phyloP scores from a whole-genome alignment of 2,888 invertebrate genomes.

The Lottia gigantea region DNA sequence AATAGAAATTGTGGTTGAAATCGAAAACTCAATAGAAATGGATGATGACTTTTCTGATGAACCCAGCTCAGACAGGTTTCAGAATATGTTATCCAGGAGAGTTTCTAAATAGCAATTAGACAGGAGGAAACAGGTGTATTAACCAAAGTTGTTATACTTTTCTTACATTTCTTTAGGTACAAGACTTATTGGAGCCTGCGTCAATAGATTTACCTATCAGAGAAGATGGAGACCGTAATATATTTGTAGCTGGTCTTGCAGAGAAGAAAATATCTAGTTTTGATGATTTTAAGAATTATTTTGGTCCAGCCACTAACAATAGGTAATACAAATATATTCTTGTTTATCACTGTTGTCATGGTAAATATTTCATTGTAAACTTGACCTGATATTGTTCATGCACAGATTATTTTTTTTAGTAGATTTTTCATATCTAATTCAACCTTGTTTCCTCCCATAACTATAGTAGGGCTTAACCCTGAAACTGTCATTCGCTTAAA shows the following conservation, averaged over 20 bases:
- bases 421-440: too few relatives aligned
- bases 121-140: neutral
- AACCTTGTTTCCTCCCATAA: too few relatives aligned
- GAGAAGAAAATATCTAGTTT: constrained; percentile 52
- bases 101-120: neutral
- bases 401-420: too few relatives aligned
- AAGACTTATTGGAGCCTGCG: constrained; percentile 55
- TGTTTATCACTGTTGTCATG: neutral
- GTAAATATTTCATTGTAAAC: neutral
- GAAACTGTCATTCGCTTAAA: too few relatives aligned
- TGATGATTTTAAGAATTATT: constrained; percentile 57
- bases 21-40: too few relatives aligned
- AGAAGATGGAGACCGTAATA: constrained; percentile 61
- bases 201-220: constrained; percentile 58
- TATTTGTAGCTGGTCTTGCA: constrained; percentile 59
- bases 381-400: neutral
- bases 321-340: constrained; percentile 39
- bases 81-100: too few relatives aligned
- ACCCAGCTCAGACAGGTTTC: too few relatives aligned
- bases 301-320: constrained; percentile 64
- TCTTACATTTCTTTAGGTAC: constrained; percentile 46
- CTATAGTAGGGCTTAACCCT: too few relatives aligned
- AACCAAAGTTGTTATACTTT: neutral
- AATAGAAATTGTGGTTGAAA: too few relatives aligned
- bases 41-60: too few relatives aligned